Base-by-base conservation (phyloP, 2,888 invertebrate species). In the Scotopteryx bipunctaria region DNA sequence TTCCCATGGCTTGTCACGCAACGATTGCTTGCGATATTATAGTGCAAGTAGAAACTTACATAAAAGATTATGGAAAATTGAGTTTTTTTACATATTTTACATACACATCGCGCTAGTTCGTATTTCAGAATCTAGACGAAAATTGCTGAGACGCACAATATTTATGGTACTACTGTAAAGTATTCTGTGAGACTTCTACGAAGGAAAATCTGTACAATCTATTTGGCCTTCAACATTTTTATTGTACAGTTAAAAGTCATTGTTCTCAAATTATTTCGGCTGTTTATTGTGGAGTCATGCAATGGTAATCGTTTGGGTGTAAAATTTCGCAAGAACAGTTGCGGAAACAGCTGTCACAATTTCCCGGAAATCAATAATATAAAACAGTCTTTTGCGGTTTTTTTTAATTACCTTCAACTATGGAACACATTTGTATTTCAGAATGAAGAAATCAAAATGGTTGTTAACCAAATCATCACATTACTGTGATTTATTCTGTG, bases 191-290 rank as follows among this genome's bases (percentile, higher is more conserved):
- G n/a, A n/a, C n/a, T n/a, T n/a, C n/a, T n/a, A n/a, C n/a, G n/a
- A n/a, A n/a, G n/a, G n/a, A n/a, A n/a, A n/a, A n/a, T n/a, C n/a
- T n/a, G 11, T 9, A 11, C n/a, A 27, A 27, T 11, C 27, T 25
- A 11, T 29, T 3, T 16, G 42, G 37, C 47, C 46, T 46, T 46
- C 37, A n/a, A 38, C 38, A 45, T 45, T 48, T 41, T 14, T 32
- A 29, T 32, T 31, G 46, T 46, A 38, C 31, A 14, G 14, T 46
- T 5, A 37, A 38, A 64, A 68, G 67, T 71, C 69, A 74, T 71
- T 77, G 73, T 73, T 72, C 69, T 55, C 25, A 23, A 40, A 46
- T 36, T 32, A 50, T 52, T 51, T 51, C 33, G 55, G 46, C 59
- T 54, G 58, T 63, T 46, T 61, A 60, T 55, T 62, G 55, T 61